Evolutionary conservation across 2,888 invertebrate species (phyloP).

Genomic region (Sarcophaga carnaria): DNA sequence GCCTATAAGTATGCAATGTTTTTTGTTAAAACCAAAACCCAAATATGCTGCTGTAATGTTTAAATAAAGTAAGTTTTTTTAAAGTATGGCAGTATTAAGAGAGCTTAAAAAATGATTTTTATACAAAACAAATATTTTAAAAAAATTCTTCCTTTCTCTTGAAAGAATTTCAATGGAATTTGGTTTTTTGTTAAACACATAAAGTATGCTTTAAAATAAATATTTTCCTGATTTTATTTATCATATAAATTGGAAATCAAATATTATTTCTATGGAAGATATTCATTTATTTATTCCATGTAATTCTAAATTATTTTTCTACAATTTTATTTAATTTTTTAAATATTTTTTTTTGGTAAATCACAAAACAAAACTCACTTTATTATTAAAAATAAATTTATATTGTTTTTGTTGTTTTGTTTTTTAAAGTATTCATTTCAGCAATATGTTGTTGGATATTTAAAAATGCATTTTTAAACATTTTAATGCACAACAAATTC

Average conservation of each 20-base stretch:
- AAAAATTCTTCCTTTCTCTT: too few species aligned
- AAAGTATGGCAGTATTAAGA: too few species aligned
- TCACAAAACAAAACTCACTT: neutral
- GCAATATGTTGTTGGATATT: conserved; percentile 50
- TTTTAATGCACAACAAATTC: neutral
- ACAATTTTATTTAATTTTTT: neutral
- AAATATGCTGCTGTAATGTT: too few species aligned
- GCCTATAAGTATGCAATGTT: too few species aligned
- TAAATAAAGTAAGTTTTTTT: too few species aligned
- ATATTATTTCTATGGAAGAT: neutral
- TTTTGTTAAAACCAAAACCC: too few species aligned
- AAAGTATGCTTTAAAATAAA: neutral
- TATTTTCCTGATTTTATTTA: neutral
- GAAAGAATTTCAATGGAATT: too few species aligned
- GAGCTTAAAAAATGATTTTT: too few species aligned
- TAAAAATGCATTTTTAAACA: conserved; percentile 51
- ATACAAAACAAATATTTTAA: too few species aligned
- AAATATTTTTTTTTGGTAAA: neutral
- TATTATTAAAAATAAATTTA: neutral
- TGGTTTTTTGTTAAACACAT: neutral
- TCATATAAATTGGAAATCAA: conserved; percentile 3
- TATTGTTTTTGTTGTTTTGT: neutral
- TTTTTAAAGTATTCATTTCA: conserved; percentile 2
- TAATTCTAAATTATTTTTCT: too few species aligned
- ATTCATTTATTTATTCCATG: too few species aligned